Evolutionary conservation across 2,888 invertebrate genomes (phyloP), one percentile per base, ranked within the genome.

Genomic region (Lacanobia oleracea): DNA sequence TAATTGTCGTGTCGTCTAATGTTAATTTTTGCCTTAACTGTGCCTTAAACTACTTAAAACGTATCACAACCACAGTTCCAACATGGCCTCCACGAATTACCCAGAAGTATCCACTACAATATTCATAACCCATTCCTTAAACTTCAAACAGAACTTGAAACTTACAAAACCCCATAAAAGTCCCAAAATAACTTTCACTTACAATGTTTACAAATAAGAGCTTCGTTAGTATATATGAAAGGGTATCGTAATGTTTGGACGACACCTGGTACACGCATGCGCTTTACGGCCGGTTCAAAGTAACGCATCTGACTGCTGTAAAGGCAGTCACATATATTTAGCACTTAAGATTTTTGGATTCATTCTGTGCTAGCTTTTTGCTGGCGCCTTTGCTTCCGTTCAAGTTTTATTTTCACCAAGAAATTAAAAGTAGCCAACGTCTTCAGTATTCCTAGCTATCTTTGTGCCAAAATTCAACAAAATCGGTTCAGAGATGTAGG

Each of bases 201-300:
- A 84, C 69, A 77, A 67, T 79, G 86, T 86, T 84, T 86, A 86
- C 79, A 84, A 82, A 81, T 86, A 83, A 60, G 69, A 74, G 68
- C 84, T 77, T 72, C 67, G 75, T 83, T 75, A 81, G 74, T 72
- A 68, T 75, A 77, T 76, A 79, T 81, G 84, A 81, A 81, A 76
- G 79, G 77, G 86, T 81, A 72, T 75, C 69, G 80, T 80, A 74
- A 84, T 77, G 85, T 81, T 83, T 71, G 56, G 63, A 61, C 62
- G 72, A 71, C 86, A 86, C 79, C 86, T 84, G 86, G 70, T 75
- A 63, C 75, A 67, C 84, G 84, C 84, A 86, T 84, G 86, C 82
- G 84, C 74, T 71, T 65, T 74, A 79, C 63, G 40, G 65, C 56
- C 65, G 40, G 61, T 51, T 72, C 67, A 69, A 73, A 79, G 61